Evolutionary conservation across 2,888 invertebrate species (phyloP), one percentile per base, ranked within the genome.

Genomic region (Palloptera scutellata): DNA sequence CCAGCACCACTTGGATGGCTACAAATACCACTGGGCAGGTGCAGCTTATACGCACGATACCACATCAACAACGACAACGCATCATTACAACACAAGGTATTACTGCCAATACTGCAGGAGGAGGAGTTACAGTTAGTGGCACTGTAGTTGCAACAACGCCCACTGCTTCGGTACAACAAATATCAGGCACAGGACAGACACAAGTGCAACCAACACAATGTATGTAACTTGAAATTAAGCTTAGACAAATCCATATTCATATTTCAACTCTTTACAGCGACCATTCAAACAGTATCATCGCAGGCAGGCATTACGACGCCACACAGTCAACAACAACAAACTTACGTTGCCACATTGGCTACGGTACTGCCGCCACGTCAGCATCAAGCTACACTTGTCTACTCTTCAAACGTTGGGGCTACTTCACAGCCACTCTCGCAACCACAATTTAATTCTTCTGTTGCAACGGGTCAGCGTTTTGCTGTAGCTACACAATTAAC

Each of bases 291-390:
- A 1, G 77, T 81, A 4, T 76, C 81, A 5, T 71, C 66, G n/a
- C 66, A 64, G 40, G 53, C 61, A 13, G 42, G 41, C 13, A 52
- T 59, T 1, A 17, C 64, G 5, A 30, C 30, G 2, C 30, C 30
- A 30, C 64, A 70, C 48, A 64, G 62, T 61, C 72, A 48, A 55
- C 75, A 75, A 30, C 78, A 77, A 57, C 80, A 78, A 70, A 81
- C 85, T 0, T 85, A 82, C 75, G 85, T 85, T n/a, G 83, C 85
- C 1, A 79, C 80, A 2, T 65, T 80, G 52, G 79, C 80, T 4
- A 81, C 85, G 1, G 85, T 85, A 1, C 45, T 85, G 60, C 85
- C 84, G 17, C 84, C 83, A 1, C 83, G 82, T 64, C 84, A 81
- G 69, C 83, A 81, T 73, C 78, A 80, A 15, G 85, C 85, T 10